Evolutionary conservation across 2,113 vertebrate genomes (phyloP), one percentile per base, ranked within the genome.

Genomic region (Rhynchopsitta pachyrhyncha): DNA sequence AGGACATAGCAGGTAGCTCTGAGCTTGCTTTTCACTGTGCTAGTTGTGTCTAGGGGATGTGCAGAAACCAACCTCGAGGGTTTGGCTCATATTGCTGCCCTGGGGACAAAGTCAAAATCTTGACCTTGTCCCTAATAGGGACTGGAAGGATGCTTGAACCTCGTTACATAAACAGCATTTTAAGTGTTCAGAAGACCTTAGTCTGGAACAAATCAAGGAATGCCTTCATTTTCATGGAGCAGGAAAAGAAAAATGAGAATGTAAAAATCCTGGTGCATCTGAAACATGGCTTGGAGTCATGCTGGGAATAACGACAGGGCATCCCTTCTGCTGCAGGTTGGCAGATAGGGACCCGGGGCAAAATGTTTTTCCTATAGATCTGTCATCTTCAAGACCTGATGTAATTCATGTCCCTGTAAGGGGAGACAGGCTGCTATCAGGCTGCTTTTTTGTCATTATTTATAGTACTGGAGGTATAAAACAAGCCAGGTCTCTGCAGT

Each of bases 401-500:
- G 77, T 93, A 79, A 95, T 94, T 94, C 88, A 91, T 86, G 83
- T 57, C 74, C 0, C 0, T 78, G 82, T 80, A 90, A 50, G 23
- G 15, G 81, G 59, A 89, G 92, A 95, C 77, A 86, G 74, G 53
- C 74, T 92, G 69, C 81, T 89, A 66, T 93, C 81, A 92, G 74
- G 20, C 88, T 82, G 83, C 74, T 66, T 91, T 87, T 87, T 71
- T 93, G 80, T 75, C 92, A 73, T 94, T 94, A 95, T 92, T 96
- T 90, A 94, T 93, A 64, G 88, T 55, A 60, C 80, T 81, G 39
- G 52, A 86, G 62, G 50, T 82, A 52, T 96, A 96, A 95, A 96
- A 93, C 90, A 95, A 66, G 86, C 15, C 70, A 86, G 64, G 73
- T 79, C 69, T 91, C 91, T 82, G 91, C 44, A 37, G 75, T 76